Conservation (phyloP, 2,113 vertebrate species). For the Daubentonia madagascariensis region DNA sequence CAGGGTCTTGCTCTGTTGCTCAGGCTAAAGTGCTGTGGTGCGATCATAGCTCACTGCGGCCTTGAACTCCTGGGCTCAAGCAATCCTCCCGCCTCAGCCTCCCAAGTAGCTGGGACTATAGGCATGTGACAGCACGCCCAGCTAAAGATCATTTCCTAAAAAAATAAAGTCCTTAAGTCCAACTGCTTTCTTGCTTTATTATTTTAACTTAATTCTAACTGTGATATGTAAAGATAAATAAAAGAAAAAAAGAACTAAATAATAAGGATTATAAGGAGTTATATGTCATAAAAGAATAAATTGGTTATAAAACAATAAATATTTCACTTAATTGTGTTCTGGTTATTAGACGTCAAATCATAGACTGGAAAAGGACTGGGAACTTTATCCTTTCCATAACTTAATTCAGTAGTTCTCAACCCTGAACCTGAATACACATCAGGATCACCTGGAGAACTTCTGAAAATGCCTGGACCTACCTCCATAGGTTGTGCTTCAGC, state of each 20-base stretch:
- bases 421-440: background rate
- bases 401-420: background rate
- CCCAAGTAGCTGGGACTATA: no score
- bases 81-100: no score
- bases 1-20: no score
- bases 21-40: no score
- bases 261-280: background rate
- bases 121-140: no score
- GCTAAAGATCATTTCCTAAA: background rate
- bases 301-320: background rate
- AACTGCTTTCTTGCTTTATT: background rate
- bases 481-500: background rate
- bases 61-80: no score
- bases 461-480: background rate
- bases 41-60: no score
- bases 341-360: background rate
- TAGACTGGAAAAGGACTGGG: background rate
- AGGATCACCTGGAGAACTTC: background rate
- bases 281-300: background rate
- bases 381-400: background rate
- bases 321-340: background rate
- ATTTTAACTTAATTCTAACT: background rate
- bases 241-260: background rate
- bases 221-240: background rate
- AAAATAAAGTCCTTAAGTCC: background rate